Evolutionary conservation across 2,113 vertebrate species (phyloP).

Genomic region (Steatornis caripensis): DNA sequence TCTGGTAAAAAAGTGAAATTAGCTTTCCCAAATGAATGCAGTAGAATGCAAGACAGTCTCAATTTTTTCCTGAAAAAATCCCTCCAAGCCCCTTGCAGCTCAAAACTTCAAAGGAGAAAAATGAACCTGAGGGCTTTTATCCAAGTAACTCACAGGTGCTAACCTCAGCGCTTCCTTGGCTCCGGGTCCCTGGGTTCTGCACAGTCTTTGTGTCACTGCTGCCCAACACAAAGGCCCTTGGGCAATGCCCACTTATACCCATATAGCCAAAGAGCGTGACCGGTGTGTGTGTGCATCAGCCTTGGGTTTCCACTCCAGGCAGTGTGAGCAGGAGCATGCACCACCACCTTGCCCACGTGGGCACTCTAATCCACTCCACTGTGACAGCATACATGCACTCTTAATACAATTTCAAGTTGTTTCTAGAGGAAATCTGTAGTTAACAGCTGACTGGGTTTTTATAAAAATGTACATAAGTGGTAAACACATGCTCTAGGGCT

Average conservation of each 20-base stretch:
- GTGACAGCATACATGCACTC: neutral
- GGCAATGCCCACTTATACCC: neutral
- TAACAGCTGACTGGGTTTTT: neutral
- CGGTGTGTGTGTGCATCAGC: neutral
- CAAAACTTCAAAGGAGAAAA: neutral
- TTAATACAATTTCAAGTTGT: neutral
- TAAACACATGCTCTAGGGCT: neutral
- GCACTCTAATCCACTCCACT: accelerated
- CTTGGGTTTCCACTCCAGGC: neutral
- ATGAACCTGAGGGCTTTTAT: neutral
- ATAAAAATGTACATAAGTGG: neutral
- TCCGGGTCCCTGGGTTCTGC: neutral
- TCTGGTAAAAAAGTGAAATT: neutral
- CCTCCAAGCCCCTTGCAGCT: neutral
- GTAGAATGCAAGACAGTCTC: accelerated
- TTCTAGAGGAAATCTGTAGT: neutral
- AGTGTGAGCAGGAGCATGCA: neutral
- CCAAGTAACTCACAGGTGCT: neutral
- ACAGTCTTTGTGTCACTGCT: neutral
- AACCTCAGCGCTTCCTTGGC: neutral
- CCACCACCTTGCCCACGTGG: accelerated
- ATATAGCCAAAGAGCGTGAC: accelerated
- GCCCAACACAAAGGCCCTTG: neutral
- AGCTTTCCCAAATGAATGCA: neutral
- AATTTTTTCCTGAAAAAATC: neutral